Evolutionary conservation across 2,797 vertebrate genomes (phyloP).

Genomic region (Coregonus sp.): DNA sequence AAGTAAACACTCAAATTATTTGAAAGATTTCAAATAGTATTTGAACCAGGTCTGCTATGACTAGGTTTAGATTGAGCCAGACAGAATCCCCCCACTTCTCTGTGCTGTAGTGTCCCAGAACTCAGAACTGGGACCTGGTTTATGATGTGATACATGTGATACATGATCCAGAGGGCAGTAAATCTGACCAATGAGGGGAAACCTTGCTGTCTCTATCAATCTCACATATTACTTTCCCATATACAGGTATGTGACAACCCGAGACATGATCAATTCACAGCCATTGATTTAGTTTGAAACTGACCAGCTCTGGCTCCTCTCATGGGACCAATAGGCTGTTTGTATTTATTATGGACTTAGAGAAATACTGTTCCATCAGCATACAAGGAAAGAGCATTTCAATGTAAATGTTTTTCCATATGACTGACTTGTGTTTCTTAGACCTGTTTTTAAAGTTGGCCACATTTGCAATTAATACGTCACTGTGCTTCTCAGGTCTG

Average conservation of each 20-base stretch:
- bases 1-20: too few relatives aligned
- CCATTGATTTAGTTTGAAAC: slow-evolving; percentile 59
- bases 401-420: background rate
- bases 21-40: too few relatives aligned
- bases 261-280: slow-evolving; percentile 67
- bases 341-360: slow-evolving; percentile 6
- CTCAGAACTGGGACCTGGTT: slow-evolving; percentile 21
- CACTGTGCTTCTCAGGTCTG: slow-evolving; percentile 24
- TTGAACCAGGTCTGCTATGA: background rate
- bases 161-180: slow-evolving; percentile 57
- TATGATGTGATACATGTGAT: slow-evolving; percentile 49
- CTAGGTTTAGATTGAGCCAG: background rate
- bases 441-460: background rate
- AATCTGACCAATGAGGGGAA: slow-evolving; percentile 58
- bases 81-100: background rate
- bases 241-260: slow-evolving; percentile 47
- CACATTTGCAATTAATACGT: background rate
- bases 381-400: background rate
- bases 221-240: slow-evolving; percentile 68
- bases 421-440: background rate
- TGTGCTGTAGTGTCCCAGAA: background rate
- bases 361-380: background rate
- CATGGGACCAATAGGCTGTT: slow-evolving; percentile 3
- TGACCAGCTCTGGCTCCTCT: slow-evolving; percentile 38
- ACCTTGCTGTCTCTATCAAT: slow-evolving; percentile 64